Conservation (phyloP, 2,113 vertebrate species). For the Myodes glareolus region DNA sequence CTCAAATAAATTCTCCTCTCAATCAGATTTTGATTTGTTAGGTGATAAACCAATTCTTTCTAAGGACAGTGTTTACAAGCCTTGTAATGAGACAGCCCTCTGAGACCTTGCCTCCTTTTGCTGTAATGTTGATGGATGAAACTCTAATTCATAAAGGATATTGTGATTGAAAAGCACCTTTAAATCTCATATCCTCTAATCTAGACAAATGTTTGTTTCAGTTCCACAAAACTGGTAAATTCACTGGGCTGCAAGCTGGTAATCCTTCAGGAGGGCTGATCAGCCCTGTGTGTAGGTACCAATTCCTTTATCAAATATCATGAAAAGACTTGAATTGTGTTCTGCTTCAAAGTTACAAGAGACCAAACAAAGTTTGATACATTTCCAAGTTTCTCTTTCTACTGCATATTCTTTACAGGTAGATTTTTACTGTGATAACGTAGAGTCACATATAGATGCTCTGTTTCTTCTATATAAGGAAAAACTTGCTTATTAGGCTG, state of each 20-base stretch:
- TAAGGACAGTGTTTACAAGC: constrained; percentile 90
- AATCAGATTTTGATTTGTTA: constrained; percentile 91
- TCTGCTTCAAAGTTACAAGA: constrained; percentile 65
- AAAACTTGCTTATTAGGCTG: constrained; percentile 7
- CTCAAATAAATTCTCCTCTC: constrained; percentile 86
- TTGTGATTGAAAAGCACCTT: constrained; percentile 89
- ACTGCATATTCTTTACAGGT: background rate
- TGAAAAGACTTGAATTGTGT: constrained; percentile 71
- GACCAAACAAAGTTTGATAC: constrained; percentile 63
- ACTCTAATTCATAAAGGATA: constrained; percentile 89
- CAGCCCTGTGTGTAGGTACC: background rate
- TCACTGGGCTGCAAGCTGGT: constrained; percentile 76
- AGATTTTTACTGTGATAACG: constrained; percentile 28
- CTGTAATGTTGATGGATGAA: constrained; percentile 93
- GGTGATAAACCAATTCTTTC: constrained; percentile 89
- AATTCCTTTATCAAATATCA: constrained; percentile 56
- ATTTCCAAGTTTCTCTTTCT: constrained; percentile 60
- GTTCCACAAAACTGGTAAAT: constrained; percentile 81
- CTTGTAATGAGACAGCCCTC: constrained; percentile 90
- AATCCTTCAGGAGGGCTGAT: constrained; percentile 63
- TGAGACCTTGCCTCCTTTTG: constrained; percentile 87
- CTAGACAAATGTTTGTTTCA: constrained; percentile 89
- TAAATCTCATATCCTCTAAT: constrained; percentile 86
- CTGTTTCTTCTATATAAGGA: background rate
- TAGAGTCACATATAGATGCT: background rate